Evolutionary conservation across 1,140 invertebrate genomes (phyloP), one percentile per base, ranked within the genome.

Genomic region (Aricia agestis): DNA sequence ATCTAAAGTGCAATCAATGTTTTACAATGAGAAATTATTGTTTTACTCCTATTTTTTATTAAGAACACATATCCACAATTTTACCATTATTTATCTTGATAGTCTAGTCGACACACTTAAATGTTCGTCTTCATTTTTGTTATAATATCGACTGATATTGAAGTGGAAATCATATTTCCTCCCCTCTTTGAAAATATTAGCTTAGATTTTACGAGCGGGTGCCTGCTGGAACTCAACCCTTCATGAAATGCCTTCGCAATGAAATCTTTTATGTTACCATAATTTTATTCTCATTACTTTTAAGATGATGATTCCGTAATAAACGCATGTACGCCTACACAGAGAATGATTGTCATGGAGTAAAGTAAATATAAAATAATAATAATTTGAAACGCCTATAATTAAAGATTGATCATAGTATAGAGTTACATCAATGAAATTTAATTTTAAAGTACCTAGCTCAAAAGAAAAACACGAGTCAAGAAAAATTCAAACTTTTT

Each of bases 111-210:
- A 52, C 45, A 52, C 45, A 45, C 11, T 5, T 13, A 52, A 52
- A 13, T 52, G 1, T 52, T 52, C 9, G 0, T 13, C 9, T 52
- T 52, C 13, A 52, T 52, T 52, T 52, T 52, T 11, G 45, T 52
- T 52, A 52, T 52, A 52, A 25, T 19, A 63, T 63, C 59, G 19
- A 11, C 17, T 18, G 18, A 63, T 18, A 63, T 19, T 63, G 17
- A 63, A 63, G 59, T 63, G 59, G 59, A 63, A 63, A 63, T 19
- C 59, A 63, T 25, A 19, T 63, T 63, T 25, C 10, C 1, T 63
- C 59, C 18, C 59, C 59, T 63, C 59, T 63, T 6, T 19, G 59
- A 63, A 63, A 63, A 19, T 63, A 63, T 63, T 63, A 63, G 59
- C 19, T 19, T 63, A 18, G 59, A 63, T 63, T 63, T 63, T 63